Base-by-base conservation (phyloP, 1,140 invertebrate genomes). In the Phymorhynchus buccinoides region DNA sequence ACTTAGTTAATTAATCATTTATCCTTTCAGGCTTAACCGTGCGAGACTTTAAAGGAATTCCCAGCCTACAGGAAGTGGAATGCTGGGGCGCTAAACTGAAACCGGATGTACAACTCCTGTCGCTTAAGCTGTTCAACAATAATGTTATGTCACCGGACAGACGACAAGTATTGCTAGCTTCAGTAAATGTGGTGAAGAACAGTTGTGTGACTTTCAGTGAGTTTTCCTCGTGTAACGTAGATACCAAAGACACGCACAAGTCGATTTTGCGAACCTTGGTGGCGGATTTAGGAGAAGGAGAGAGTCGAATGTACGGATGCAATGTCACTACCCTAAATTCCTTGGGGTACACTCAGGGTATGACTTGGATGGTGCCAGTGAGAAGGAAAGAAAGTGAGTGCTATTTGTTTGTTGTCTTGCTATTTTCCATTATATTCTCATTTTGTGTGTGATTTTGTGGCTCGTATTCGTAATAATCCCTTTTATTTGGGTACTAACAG, bases 1-100 rank as follows among this genome's bases (percentile, higher is more conserved):
- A n/a, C n/a, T n/a, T n/a, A n/a, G n/a, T n/a, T 6, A n/a, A 14
- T 6, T 12, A 27, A 27, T 4, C 30, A 6, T 4, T 66, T 66
- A n/a, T 37, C 3, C 14, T 44, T 71, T 42, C 66, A 83, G 81
- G 81, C 12, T 42, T 83, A 66, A 83, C 81, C 0, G 62, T 30
- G 7, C 27, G 66, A 37, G 30, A 30, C 22, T 83, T 71, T 62
- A 68, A 44, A 71, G 62, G 62, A 30, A 71, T 83, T 32, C 66
- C 81, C 12, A 83, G 81, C 44, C n/a, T 83, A 56, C 81, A 83
- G 81, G 81, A 83, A 83, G 81, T 83, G 37, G 81, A 68, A 83
- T 83, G 81, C 66, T 83, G n/a, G 39, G 81, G 81, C 18, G 81
- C n/a, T 27, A 35, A 7, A 9, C 12, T 83, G 66, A 66, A 44